Conservation (phyloP, 2,113 vertebrate species). For the Ptychochromis oligacanthus region DNA sequence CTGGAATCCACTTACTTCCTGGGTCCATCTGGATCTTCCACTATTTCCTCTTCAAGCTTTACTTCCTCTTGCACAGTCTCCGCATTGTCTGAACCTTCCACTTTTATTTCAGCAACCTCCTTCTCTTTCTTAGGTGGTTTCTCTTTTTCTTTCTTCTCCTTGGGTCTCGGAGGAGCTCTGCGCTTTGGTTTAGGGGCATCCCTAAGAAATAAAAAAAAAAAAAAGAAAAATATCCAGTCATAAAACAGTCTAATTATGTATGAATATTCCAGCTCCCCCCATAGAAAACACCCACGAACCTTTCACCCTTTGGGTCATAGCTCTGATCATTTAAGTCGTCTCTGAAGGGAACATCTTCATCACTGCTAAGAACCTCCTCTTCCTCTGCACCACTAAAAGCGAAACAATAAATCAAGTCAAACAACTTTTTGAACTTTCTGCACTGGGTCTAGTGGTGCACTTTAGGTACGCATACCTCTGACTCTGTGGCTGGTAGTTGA, state of each 20-base stretch:
- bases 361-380: conserved; percentile 87
- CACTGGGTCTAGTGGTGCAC: not conserved
- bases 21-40: conserved; percentile 89
- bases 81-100: conserved; percentile 67
- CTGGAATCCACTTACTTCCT: conserved; percentile 86
- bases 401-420: conserved; percentile 4
- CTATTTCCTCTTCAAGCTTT: conserved; percentile 88
- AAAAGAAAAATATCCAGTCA: not conserved
- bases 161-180: conserved; percentile 82
- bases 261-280: not conserved
- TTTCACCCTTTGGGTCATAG: conserved; percentile 91
- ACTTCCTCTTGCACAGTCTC: conserved; percentile 84
- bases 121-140: conserved; percentile 74
- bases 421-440: not conserved
- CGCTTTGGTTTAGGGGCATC: conserved; percentile 88
- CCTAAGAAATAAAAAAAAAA: conserved; percentile 63
- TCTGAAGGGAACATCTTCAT: conserved; percentile 92
- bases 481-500: conserved; percentile 85
- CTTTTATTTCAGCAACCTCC: conserved; percentile 79
- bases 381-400: conserved; percentile 79
- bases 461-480: conserved; percentile 81
- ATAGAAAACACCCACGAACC: conserved; percentile 67
- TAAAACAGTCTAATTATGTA: not conserved
- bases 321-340: conserved; percentile 96
- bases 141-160: conserved; percentile 84